phyloP scores from a whole-genome alignment of 2,113 vertebrate genomes.

The Phyllostomus discolor region DNA sequence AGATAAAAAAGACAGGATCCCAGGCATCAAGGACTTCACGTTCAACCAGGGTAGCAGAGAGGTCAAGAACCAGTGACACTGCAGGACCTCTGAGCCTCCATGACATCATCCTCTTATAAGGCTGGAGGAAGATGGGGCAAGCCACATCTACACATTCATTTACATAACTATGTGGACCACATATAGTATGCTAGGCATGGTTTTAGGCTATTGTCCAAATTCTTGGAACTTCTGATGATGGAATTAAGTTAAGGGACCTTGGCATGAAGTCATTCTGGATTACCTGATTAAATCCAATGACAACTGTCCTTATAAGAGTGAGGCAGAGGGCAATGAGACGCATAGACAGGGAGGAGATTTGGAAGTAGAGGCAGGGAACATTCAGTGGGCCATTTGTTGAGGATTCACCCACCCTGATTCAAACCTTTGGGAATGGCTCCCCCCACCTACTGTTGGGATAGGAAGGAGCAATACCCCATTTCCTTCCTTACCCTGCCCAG shows the following conservation, averaged over 20 bases:
- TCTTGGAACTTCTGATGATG: neutral
- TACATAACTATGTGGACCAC: neutral
- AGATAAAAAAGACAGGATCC: neutral
- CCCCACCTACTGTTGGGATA: no score
- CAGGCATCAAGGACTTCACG: neutral
- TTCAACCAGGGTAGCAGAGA: neutral
- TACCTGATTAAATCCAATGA: neutral
- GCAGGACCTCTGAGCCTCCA: neutral
- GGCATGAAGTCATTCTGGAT: neutral
- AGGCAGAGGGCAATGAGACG: neutral
- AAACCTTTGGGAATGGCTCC: fast-evolving
- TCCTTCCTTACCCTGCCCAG: neutral
- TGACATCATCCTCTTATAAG: neutral
- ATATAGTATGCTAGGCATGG: neutral
- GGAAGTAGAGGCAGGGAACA: neutral
- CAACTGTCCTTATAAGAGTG: neutral
- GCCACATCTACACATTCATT: neutral
- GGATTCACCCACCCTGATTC: neutral
- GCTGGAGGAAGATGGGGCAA: neutral
- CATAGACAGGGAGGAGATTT: neutral
- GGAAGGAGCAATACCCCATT: neutral
- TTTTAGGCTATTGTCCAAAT: neutral
- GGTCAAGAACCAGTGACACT: neutral
- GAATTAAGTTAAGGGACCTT: neutral
- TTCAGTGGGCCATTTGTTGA: no score